A percentile compares a stretch with the other conserved stretches of the same genome.
Conservation (phyloP, 2,113 vertebrate genomes). For the Andinoacara biseriatus region DNA sequence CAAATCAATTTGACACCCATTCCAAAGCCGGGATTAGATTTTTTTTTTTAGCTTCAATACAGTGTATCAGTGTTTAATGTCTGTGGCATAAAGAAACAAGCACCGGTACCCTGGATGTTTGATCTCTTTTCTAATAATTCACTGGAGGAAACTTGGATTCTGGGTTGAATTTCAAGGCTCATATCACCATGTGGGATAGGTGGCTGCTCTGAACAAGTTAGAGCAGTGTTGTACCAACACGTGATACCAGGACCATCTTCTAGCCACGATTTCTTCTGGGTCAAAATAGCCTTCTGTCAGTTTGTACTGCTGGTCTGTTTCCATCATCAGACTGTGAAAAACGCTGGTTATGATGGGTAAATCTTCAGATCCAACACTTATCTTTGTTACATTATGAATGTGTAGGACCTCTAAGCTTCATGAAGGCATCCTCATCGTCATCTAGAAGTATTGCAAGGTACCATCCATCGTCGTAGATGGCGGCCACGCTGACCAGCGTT, state of each 20-base stretch:
- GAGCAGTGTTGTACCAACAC: not conserved
- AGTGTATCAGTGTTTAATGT: no score
- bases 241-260: no score
- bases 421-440: not conserved
- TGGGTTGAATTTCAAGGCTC: not conserved
- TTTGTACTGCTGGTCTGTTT: not conserved
- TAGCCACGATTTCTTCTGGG: accelerated
- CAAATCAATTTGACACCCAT: accelerated
- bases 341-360: accelerated
- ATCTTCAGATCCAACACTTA: not conserved
- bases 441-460: not conserved
- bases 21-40: accelerated
- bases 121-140: not conserved
- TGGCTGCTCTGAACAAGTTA: not conserved
- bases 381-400: not conserved
- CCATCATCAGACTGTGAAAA: not conserved
- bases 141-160: not conserved
- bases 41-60: no score
- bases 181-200: not conserved
- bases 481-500: no score
- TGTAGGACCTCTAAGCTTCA: not conserved
- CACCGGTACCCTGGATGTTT: not conserved
- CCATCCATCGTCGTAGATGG: accelerated
- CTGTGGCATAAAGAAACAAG: not conserved
- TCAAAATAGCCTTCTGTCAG: not conserved